These are phyloP conservation scores for Archips crataeganus DNA, from an alignment of 2,888 invertebrate species.

Conservation along the genomic window DNA sequence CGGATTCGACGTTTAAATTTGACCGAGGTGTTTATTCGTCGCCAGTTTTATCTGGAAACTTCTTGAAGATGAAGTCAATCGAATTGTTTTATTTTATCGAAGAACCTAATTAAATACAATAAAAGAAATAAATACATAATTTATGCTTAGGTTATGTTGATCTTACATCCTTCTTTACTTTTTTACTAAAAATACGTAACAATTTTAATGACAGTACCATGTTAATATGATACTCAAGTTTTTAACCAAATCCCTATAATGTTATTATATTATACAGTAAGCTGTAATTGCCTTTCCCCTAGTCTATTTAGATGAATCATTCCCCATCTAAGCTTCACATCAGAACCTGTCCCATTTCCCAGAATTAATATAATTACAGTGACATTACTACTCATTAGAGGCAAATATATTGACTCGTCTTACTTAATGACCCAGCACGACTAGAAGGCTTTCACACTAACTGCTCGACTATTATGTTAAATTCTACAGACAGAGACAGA, in stretches of 20 bases:
- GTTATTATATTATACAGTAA: background rate
- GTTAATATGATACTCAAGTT: too few species aligned
- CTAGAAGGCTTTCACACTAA: slow-evolving; percentile 39
- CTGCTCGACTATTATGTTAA: slow-evolving; percentile 39
- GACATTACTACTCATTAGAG: slow-evolving; percentile 47
- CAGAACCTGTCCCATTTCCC: slow-evolving; percentile 29
- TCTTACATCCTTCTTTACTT: too few species aligned
- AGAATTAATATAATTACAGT: slow-evolving; percentile 50
- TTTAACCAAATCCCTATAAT: background rate
- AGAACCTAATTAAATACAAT: too few species aligned
- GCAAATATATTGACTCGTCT: slow-evolving; percentile 45
- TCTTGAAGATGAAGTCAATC: background rate
- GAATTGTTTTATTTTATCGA: too few species aligned
- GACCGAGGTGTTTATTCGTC: slow-evolving; percentile 19
- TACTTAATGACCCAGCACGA: slow-evolving; percentile 46
- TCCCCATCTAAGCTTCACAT: slow-evolving; percentile 12
- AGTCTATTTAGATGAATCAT: background rate
- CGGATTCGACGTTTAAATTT: slow-evolving; percentile 31
- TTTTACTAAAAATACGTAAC: too few species aligned
- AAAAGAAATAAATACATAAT: too few species aligned
- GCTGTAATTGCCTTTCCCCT: background rate
- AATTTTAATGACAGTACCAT: too few species aligned
- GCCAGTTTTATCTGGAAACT: background rate
- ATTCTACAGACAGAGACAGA: slow-evolving; percentile 28
- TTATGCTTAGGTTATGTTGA: too few species aligned